Evolutionary conservation across 2,888 invertebrate genomes (phyloP).

Genomic region (Marronus borbonicus): DNA sequence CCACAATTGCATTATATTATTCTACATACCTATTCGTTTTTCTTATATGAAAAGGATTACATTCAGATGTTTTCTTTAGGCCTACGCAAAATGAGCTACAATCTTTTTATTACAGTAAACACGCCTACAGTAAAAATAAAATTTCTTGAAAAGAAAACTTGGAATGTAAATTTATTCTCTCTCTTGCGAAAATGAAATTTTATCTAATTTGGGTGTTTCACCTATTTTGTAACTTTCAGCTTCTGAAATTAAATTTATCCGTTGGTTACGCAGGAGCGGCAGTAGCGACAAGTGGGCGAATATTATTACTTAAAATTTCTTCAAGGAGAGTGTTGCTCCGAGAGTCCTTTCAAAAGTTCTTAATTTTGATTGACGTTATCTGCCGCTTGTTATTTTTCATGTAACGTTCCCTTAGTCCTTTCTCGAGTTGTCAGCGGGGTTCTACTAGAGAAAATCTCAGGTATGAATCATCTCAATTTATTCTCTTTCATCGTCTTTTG

Average conservation of each 20-base stretch:
- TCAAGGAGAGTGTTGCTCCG: constrained; percentile 36
- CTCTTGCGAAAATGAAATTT: constrained; percentile 36
- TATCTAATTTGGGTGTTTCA: constrained; percentile 31
- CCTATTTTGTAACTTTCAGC: constrained; percentile 40
- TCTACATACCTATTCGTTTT: no score
- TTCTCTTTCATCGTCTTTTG: constrained; percentile 11
- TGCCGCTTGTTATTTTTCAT: constrained; percentile 50
- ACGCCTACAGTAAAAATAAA: neutral
- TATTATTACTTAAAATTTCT: constrained; percentile 48
- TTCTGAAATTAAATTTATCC: constrained; percentile 38
- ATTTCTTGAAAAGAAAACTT: neutral
- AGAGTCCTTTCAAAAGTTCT: constrained; percentile 51
- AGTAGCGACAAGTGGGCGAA: constrained; percentile 23
- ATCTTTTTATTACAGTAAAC: neutral
- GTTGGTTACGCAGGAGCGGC: neutral
- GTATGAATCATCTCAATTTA: constrained; percentile 32
- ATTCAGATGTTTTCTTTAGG: no score
- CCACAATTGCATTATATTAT: no score
- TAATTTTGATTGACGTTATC: constrained; percentile 54
- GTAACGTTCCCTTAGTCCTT: constrained; percentile 43
- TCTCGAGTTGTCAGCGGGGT: constrained; percentile 36
- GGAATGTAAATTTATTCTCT: constrained; percentile 34
- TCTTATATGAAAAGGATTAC: no score
- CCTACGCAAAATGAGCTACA: no score
- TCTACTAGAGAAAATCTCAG: constrained; percentile 35